Base-by-base conservation (phyloP, 2,888 invertebrate genomes). In the Aleiodes testaceus region DNA sequence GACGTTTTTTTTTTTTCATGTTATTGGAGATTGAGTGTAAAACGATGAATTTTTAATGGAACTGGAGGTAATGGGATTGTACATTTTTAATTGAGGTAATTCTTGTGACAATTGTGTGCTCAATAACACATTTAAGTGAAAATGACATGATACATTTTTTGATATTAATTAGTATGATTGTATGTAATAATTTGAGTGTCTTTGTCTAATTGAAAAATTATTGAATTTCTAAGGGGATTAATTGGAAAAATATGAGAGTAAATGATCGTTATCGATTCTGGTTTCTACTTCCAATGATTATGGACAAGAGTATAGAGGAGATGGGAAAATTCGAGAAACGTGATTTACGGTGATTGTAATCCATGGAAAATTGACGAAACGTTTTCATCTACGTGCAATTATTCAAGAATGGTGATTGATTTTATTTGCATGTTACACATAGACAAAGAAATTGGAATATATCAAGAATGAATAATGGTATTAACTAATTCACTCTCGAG, bases 391-490 rank as follows among this genome's bases (percentile, higher is more conserved):
- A 7, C 36, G 18, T 50, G 63, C 44, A 68, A 68, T 69, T 69
- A 69, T 69, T 69, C 69, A 69, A 36, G 16, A 64, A 20, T 22
- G 63, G 50, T 63, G 69, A 69, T 69, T 69, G 69, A 69, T 63
- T 69, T 63, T 64, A 63, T 69, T 69, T 69, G 69, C 63, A 69
- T 69, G 64, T 63, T 52, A 36, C 11, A 50, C 69, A 42, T 68
- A 68, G 49, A 36, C 16, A 68, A 68, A 26, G 20, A 55, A 44
- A 18, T 61, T 42, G 36, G 55, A 59, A 61, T 18, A n/a, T 50
- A 50, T n/a, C 42, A 20, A 20, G 45, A 22, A 20, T 12, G 7
- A 22, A 63, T 16, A 42, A 36, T 59, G 59, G 9, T 36, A 59
- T 16, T 59, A 11, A 16, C 22, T n/a, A 18, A 14, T 22, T 45